Conservation (phyloP, 2,888 invertebrate genomes). For the Eristalis arbustorum region DNA sequence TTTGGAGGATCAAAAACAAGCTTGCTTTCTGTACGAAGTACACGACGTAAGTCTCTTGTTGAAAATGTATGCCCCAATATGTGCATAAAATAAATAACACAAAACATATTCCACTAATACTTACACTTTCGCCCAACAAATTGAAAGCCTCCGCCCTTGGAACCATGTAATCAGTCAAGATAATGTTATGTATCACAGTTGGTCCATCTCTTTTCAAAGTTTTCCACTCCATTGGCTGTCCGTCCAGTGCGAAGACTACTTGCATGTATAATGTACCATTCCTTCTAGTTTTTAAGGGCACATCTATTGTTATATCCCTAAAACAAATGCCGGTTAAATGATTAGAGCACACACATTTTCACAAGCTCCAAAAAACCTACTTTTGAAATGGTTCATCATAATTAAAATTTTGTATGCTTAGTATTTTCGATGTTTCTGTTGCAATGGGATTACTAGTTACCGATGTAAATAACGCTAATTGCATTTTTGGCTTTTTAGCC, state of each 20-base stretch:
- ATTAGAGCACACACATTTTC: not conserved
- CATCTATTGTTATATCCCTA: conserved; percentile 85
- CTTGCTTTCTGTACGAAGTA: too few species aligned
- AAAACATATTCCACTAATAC: not conserved
- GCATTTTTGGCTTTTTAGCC: conserved; percentile 84
- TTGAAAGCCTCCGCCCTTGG: conserved; percentile 89
- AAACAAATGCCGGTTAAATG: conserved; percentile 72
- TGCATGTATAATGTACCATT: conserved; percentile 94
- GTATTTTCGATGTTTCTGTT: conserved; percentile 83
- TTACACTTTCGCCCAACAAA: conserved; percentile 82
- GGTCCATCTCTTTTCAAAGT: conserved; percentile 83
- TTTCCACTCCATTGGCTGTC: conserved; percentile 82
- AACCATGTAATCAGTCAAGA: conserved; percentile 87
- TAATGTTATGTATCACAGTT: conserved; percentile 84
- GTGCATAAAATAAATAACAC: not conserved
- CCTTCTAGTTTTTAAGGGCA: conserved; percentile 87
- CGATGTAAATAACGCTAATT: conserved; percentile 86
- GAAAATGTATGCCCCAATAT: too few species aligned
- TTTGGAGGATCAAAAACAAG: too few species aligned
- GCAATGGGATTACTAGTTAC: conserved; percentile 82
- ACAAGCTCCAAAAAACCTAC: conserved; percentile 76
- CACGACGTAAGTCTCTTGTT: too few species aligned
- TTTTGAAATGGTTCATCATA: conserved; percentile 82
- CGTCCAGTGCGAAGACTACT: conserved; percentile 85
- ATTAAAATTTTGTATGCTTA: conserved; percentile 84